A percentile compares a stretch with the other conserved stretches of the same genome.
These are phyloP conservation scores for Callaeas wilsoni DNA, from an alignment of 2,113 vertebrate species.

Conservation along the genomic window DNA sequence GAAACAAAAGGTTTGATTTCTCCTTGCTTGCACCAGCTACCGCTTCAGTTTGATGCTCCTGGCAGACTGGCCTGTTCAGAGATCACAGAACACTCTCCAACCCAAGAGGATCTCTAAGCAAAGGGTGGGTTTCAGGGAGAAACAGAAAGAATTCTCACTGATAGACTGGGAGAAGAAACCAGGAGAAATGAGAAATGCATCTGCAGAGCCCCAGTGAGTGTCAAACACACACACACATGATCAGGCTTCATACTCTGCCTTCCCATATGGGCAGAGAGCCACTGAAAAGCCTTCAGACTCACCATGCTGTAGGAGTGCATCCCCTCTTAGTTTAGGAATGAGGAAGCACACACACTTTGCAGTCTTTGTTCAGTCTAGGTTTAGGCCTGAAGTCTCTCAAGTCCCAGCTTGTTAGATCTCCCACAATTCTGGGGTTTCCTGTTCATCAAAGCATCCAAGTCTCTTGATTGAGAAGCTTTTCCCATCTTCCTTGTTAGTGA, in stretches of 20 bases:
- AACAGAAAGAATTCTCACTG: neutral
- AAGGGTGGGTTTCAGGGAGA: neutral
- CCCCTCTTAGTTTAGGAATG: neutral
- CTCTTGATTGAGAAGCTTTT: neutral
- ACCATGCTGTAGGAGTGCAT: fast-evolving
- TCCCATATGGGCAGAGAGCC: neutral
- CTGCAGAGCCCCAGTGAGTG: neutral
- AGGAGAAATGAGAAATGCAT: neutral
- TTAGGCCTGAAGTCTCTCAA: neutral
- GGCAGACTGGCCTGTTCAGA: neutral
- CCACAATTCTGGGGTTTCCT: neutral
- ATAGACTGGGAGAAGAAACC: neutral
- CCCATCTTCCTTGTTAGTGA: neutral
- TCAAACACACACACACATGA: neutral
- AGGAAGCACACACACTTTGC: neutral
- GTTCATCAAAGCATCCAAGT: neutral
- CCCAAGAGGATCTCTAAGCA: neutral
- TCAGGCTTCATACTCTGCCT: neutral
- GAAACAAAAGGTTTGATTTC: neutral
- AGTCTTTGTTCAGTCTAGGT: neutral
- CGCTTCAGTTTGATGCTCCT: neutral
- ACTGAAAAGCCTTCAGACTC: neutral
- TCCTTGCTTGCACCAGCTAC: neutral
- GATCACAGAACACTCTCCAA: neutral
- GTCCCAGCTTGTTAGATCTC: neutral